Conservation (phyloP, 2,797 vertebrate species). For the Tokudaia tokunoshimensis region DNA sequence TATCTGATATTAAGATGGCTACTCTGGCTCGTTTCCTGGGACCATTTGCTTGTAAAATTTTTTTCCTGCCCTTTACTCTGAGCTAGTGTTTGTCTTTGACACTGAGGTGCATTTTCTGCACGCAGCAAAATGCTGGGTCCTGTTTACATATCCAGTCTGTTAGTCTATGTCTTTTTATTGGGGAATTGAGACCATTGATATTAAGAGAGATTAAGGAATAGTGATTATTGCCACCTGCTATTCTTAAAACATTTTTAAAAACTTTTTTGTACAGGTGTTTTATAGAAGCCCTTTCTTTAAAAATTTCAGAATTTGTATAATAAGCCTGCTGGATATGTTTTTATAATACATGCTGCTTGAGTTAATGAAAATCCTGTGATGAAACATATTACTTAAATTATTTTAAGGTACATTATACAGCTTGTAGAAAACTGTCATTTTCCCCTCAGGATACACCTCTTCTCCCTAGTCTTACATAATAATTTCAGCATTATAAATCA, state of each 20-base stretch:
- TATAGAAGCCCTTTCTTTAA: constrained; percentile 49
- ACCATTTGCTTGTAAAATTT: no score
- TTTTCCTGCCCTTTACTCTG: no score
- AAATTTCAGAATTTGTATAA: constrained; percentile 58
- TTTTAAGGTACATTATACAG: constrained; percentile 77
- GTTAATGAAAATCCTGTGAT: constrained; percentile 80
- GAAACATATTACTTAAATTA: constrained; percentile 82
- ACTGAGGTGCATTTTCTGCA: no score
- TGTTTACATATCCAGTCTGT: no score
- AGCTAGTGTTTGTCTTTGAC: no score
- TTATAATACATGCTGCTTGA: constrained; percentile 73
- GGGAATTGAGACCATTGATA: no score
- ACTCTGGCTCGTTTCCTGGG: no score
- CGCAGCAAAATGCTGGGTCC: no score
- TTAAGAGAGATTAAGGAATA: no score
- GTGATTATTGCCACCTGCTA: no score
- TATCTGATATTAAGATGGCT: no score
- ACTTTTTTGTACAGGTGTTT: constrained; percentile 68
- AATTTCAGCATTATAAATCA: constrained; percentile 69
- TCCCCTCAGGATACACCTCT: constrained; percentile 65
- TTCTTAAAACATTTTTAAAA: constrained; percentile 27
- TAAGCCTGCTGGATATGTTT: constrained; percentile 68
- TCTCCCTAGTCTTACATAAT: constrained; percentile 70
- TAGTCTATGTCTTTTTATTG: no score
- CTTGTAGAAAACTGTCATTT: constrained; percentile 72